Evolutionary conservation across 2,113 vertebrate species (phyloP), one percentile per base, ranked within the genome.

Genomic region (Bostrychus sinensis): DNA sequence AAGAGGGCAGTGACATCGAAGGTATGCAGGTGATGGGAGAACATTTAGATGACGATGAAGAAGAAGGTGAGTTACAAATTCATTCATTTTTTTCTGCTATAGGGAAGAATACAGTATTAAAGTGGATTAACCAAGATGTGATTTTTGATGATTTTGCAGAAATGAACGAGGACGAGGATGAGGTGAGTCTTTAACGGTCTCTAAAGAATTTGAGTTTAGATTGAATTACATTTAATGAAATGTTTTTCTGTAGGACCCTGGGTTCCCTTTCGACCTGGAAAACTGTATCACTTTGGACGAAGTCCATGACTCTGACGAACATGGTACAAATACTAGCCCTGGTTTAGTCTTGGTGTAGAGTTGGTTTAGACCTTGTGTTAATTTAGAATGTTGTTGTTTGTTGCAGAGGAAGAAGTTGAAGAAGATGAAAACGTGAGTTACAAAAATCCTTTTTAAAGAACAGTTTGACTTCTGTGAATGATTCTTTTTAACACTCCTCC

Each of bases 221-320:
- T n/a, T n/a, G n/a, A 12, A 16, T 41, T 13, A 41, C 2, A 41
- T 41, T 3, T 41, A 6, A n/a, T 41, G 13, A 41, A 10, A 19
- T 17, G 3, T 12, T 22, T 8, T 2, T 25, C 8, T 25, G 22
- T 7, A 48, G 45, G 10, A 16, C 25, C 0, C 48, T 1, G 48
- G n/a, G 2, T 2, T 28, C 3, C 23, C 25, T 7, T 25, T 25
- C 9, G 25, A 51, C 7, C 48, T 51, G 25, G 25, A 25, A 28
- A 28, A 30, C 48, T 51, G 48, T 23, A 51, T 51, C 48, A 51
- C 48, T 30, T 9, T 51, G 48, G 48, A 51, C 16, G 48, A 51
- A 28, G 25, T 51, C 48, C 28, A 23, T n/a, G 46, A 51, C 5
- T n/a, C 7, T 8, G 48, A 51, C 26, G 48, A 51, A 17, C 23